Base-by-base conservation (phyloP, 1,140 invertebrate species). In the Piezodorus guildinii region DNA sequence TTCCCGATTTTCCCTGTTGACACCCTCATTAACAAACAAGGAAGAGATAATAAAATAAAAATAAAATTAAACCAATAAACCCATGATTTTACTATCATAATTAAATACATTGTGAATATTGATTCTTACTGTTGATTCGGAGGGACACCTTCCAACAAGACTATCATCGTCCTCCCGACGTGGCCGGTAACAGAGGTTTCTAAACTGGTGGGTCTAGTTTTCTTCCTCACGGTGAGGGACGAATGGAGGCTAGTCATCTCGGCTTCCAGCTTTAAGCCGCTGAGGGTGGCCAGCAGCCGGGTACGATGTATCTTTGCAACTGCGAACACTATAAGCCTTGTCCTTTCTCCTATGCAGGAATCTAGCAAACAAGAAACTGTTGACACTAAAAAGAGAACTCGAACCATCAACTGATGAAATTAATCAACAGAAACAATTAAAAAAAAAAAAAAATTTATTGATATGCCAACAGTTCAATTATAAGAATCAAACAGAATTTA, bases 181-280 rank as follows among this genome's bases (percentile, higher is more conserved):
- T 94, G 92, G 2, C 92, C 92, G 12, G 88, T 91, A 5, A 94
- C 77, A 14, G 91, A 93, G 70, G 88, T 91, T 71, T 96, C 93
- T 10, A 91, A 79, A 54, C 85, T 81, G 1, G 58, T 34, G 8
- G 79, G 83, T 68, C 83, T 78, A 19, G 84, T 81, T 69, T 91
- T 88, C 70, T 91, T 90, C 21, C 89, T 84, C 69, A 87, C 88
- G 0, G 85, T 85, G 60, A 87, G 74, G 68, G 84, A 86, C 0
- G 85, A 84, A 70, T 94, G 88, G 17, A 94, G 79, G 71, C 85
- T 89, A 16, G 85, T 87, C 52, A 94, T 86, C 74, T 94, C 90
- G 12, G 90, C 90, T 72, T 95, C 91, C 30, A 96, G 77, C 74
- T 96, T 96, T 16, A 97, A 77, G 0, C 94, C 94, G 71, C 92